Evolutionary conservation across 2,113 vertebrate genomes (phyloP), one percentile per base, ranked within the genome.

Genomic region (Mionectes macconnelli): DNA sequence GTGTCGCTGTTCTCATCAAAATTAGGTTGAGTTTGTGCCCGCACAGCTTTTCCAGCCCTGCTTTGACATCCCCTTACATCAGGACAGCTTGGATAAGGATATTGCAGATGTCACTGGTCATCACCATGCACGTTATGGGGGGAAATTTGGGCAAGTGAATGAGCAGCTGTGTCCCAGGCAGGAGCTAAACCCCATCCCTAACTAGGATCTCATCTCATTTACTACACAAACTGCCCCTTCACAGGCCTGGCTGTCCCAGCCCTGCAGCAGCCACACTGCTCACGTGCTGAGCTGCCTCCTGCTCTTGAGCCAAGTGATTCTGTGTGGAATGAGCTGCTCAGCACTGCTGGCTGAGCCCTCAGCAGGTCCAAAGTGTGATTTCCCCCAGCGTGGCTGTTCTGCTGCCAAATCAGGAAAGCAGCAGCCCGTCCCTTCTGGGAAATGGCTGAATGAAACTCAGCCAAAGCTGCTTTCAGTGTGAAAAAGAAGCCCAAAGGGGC

Each of bases 41-140:
- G 3, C 11, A 1, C 13, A 24, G 73, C 40, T 55, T 44, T 55
- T 49, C 20, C 37, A 73, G 64, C 57, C 53, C 15, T 3, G 1
- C 35, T 45, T 82, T n/a, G 11, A 17, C 37, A 59, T 31, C 12
- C 27, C 44, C 14, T 74, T 35, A 33, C 21, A 2, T 50, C 55
- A 49, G 82, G 39, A 37, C 27, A 49, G 19, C 31, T 13, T 17
- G 44, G 40, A 64, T 74, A 37, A 22, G 42, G 49, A 14, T 47
- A 20, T 31, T 66, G 44, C 5, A 20, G 50, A 6, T 15, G 25
- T 28, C 49, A 47, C 73, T 35, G 63, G 14, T 55, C 57, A 42
- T 39, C 52, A 31, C 10, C 0, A 1, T 9, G 14, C 14, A 12
- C 9, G 4, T 47, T 23, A 10, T 8, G 8, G 3, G 17, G 69